A percentile compares a stretch with the other conserved stretches of the same genome.
Conservation (phyloP, 2,888 invertebrate genomes). For the Tenthredo livida region DNA sequence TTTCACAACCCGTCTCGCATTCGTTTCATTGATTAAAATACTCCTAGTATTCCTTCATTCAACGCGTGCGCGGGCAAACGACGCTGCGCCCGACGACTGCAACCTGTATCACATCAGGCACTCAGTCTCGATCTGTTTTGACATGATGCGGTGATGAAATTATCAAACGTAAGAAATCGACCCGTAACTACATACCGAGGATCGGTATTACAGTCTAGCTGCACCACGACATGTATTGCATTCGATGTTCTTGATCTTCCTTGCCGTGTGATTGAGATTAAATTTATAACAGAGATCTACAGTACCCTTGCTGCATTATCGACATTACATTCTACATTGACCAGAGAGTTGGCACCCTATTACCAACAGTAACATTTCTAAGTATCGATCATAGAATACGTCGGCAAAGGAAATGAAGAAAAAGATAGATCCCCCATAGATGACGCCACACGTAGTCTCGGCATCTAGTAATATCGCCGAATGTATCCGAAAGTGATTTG, state of each 20-base stretch:
- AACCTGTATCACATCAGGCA: background rate
- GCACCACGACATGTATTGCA: background rate
- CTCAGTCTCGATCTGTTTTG: background rate
- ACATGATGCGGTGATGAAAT: background rate
- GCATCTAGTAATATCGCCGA: background rate
- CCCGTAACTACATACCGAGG: background rate
- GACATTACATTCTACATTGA: background rate
- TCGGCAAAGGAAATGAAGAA: background rate
- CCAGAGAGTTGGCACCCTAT: background rate
- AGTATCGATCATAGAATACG: background rate
- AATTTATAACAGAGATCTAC: background rate
- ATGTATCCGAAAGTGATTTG: background rate
- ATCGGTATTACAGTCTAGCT: background rate
- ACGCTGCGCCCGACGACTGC: background rate
- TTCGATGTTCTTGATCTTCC: background rate
- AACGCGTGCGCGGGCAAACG: constrained; percentile 6
- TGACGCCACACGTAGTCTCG: background rate
- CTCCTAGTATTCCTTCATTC: background rate
- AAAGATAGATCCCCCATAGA: background rate
- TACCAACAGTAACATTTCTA: background rate
- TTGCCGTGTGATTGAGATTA: too few relatives aligned
- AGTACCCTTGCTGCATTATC: background rate
- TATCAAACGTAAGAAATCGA: background rate
- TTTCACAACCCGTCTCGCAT: background rate
- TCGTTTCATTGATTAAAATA: constrained; percentile 24